Conservation (phyloP, 1,140 invertebrate genomes). For the Idris sp. region DNA sequence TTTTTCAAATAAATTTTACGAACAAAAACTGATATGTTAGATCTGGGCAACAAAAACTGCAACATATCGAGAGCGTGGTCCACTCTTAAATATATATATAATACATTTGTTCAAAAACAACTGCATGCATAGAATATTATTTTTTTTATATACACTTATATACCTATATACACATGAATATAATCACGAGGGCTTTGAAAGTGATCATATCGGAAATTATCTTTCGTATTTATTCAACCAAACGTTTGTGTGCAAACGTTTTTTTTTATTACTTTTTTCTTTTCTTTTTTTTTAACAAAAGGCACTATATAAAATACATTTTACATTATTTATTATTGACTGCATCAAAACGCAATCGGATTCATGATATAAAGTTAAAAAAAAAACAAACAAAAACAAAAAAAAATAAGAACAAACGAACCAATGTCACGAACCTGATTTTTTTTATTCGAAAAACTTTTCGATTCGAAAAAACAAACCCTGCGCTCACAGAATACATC, state of each 20-base stretch:
- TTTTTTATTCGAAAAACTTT: slow-evolving; percentile 11
- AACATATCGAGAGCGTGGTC: slow-evolving; percentile 27
- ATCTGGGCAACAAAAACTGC: slow-evolving; percentile 20
- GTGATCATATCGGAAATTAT: slow-evolving; percentile 23
- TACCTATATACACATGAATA: slow-evolving; percentile 29
- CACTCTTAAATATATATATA: slow-evolving; percentile 39
- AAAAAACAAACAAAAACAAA: slow-evolving; percentile 22
- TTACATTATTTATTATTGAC: slow-evolving; percentile 42
- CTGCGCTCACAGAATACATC: slow-evolving; percentile 19
- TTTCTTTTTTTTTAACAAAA: slow-evolving; percentile 32
- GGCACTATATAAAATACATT: slow-evolving; percentile 53
- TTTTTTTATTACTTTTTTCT: slow-evolving; percentile 6
- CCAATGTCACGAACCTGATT: not conserved
- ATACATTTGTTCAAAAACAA: slow-evolving; percentile 38
- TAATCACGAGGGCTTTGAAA: slow-evolving; percentile 40
- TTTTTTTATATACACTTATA: slow-evolving; percentile 38
- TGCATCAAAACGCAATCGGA: slow-evolving; percentile 27
- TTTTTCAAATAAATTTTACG: no score
- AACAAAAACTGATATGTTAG: no score
- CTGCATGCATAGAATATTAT: slow-evolving; percentile 29
- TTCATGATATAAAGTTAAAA: slow-evolving; percentile 1
- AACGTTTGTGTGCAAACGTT: slow-evolving; percentile 19
- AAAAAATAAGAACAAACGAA: slow-evolving; percentile 18
- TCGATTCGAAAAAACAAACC: slow-evolving; percentile 33
- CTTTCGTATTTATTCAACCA: slow-evolving; percentile 35